A percentile compares a stretch with the other conserved stretches of the same genome.
phyloP scores from a whole-genome alignment of 1,140 invertebrate genomes.

The Caenorhabditis tropicalis region DNA sequence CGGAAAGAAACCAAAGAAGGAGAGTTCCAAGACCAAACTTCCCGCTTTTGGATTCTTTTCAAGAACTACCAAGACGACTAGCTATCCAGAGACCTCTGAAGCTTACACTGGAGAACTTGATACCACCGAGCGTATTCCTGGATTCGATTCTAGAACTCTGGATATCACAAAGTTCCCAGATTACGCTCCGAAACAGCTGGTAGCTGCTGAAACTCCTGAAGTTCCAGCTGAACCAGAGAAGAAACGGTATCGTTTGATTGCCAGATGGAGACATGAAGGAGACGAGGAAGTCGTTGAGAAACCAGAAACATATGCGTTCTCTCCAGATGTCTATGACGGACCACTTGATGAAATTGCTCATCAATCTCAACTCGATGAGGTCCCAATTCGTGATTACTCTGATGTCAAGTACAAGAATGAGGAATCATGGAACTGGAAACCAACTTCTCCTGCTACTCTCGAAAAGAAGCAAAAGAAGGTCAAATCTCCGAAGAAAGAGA shows the following conservation, averaged over 20 bases:
- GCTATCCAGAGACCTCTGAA: neutral
- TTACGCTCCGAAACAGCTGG: neutral
- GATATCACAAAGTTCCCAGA: neutral
- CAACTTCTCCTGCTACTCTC: neutral
- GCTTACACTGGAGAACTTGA: constrained; percentile 6
- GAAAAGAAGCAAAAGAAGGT: neutral
- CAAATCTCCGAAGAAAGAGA: constrained; percentile 30
- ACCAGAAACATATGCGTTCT: neutral
- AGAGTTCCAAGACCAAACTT: neutral
- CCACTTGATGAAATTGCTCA: constrained; percentile 4
- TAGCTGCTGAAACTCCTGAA: neutral
- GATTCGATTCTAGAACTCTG: neutral
- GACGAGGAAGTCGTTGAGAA: constrained; percentile 32
- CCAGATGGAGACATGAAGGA: neutral
- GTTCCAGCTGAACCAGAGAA: neutral
- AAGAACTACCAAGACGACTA: neutral
- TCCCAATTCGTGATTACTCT: too few relatives aligned
- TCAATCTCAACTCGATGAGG: neutral
- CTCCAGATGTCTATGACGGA: neutral
- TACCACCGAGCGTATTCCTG: neutral
- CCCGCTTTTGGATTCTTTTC: constrained; percentile 44
- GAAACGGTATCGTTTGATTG: neutral
- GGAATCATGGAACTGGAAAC: neutral
- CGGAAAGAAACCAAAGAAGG: neutral
- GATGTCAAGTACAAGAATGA: too few relatives aligned